Conservation (phyloP, 64 coral and sea anemone species). For the Acropora yongei region DNA sequence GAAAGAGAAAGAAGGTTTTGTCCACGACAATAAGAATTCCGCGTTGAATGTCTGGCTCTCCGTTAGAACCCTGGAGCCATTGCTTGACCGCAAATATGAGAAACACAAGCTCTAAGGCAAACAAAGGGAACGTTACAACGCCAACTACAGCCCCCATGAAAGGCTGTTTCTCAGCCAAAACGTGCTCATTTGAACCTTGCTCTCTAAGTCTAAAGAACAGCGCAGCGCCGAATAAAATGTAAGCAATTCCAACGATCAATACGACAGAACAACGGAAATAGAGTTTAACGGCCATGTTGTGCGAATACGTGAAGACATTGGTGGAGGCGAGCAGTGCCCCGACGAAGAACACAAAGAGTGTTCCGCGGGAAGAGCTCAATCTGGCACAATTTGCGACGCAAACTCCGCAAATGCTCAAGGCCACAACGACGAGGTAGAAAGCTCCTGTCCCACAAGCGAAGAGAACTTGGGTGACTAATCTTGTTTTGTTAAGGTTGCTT, state of each 20-base stretch:
- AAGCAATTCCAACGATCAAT: slow-evolving; percentile 52
- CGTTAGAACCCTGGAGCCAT: background rate
- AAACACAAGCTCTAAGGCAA: slow-evolving; percentile 61
- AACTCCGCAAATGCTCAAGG: slow-evolving; percentile 28
- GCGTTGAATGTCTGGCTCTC: background rate
- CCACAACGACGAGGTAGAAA: slow-evolving; percentile 48
- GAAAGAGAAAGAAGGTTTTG: slow-evolving; percentile 23
- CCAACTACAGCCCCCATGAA: slow-evolving; percentile 70
- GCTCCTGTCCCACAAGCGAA: slow-evolving; percentile 34
- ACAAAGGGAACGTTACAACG: slow-evolving; percentile 58
- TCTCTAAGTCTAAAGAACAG: slow-evolving; percentile 43
- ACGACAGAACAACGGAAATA: slow-evolving; percentile 27
- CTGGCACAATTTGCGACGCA: background rate
- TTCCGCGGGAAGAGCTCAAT: slow-evolving; percentile 52
- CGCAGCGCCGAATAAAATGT: slow-evolving; percentile 32
- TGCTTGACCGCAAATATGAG: background rate
- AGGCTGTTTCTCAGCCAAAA: slow-evolving; percentile 56
- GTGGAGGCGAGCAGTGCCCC: slow-evolving; percentile 56
- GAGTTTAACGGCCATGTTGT: slow-evolving; percentile 26
- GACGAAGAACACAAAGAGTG: slow-evolving; percentile 65
- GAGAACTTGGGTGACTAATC: slow-evolving; percentile 3
- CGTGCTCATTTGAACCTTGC: background rate
- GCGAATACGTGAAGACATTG: slow-evolving; percentile 41
- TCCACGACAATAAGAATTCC: slow-evolving; percentile 23
- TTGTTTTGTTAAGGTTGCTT: slow-evolving; percentile 19